Base-by-base conservation (phyloP, 2,888 invertebrate species). In the Mythimna lalbum region DNA sequence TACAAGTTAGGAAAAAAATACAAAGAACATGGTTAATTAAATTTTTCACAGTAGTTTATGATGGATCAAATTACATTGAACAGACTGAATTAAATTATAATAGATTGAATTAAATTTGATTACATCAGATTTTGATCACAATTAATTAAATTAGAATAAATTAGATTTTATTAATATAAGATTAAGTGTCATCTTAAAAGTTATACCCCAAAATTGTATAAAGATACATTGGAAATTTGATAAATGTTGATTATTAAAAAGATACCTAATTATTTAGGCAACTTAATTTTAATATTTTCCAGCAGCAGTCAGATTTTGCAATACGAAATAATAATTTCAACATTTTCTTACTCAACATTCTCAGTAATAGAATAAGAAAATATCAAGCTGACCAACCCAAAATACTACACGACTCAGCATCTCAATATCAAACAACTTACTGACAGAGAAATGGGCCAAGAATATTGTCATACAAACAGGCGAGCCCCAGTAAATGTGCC, bases 391-490 rank as follows among this genome's bases (percentile, higher is more conserved):
- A 31, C 49, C 55, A 23, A 49, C 21, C 36, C 31, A 14, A 64
- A 76, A 70, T 64, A 75, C 64, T 39, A 66, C 49, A 66, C 49
- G 19, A 36, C 21, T 39, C 66, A 63, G 43, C 63, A 53, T 73
- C 72, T 72, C 57, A 47, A 64, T 68, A 64, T 62, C 56, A 62
- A 72, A 70, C 53, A 71, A 78, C 52, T 64, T 27, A 78, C 62
- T 73, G 49, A 73, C 73, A 52, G 55, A 62, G 56, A 73, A 78
- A 69, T 73, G 56, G 49, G 53, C 61, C 73, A 68, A 62, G 73
- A 78, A 73, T 78, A 73, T 78, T 77, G 52, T 65, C 71, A 70
- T 79, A 56, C 64, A 55, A 70, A 80, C 62, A 63, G 62, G 60
- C 63, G 66, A 76, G 63, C 63, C 23, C 49, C 47, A 69, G 69